Conservation (phyloP, 2,113 vertebrate genomes). For the Macquaria ambigua region DNA sequence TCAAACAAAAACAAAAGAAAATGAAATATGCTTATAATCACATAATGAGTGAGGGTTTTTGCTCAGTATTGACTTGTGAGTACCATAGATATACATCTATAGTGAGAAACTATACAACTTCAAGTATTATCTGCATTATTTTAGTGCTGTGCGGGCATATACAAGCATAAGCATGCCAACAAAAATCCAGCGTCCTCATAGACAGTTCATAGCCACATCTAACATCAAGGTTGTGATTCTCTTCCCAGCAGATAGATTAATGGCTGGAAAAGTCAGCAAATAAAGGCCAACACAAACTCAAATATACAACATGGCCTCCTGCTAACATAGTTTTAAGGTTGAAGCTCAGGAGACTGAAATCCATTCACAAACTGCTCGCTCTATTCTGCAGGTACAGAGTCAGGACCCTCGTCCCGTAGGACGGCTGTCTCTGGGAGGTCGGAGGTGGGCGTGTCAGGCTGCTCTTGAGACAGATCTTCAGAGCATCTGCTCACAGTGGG, state of each 20-base stretch:
- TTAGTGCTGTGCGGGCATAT: constrained; percentile 26
- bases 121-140: constrained; percentile 62
- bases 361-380: neutral
- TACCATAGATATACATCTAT: constrained; percentile 8
- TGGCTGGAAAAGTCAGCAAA: constrained; percentile 11
- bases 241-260: constrained; percentile 13
- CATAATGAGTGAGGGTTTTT: neutral
- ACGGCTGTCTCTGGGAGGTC: constrained; percentile 83
- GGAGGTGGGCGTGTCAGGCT: constrained; percentile 82
- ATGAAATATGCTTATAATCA: neutral
- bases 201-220: constrained; percentile 24
- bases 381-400: constrained; percentile 81
- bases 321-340: constrained; percentile 10
- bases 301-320: constrained; percentile 32
- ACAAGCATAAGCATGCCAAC: constrained; percentile 41
- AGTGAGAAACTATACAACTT: constrained; percentile 41
- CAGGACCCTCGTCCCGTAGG: constrained; percentile 83
- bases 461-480: constrained; percentile 91
- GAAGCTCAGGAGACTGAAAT: constrained; percentile 28
- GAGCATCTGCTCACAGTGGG: constrained; percentile 93
- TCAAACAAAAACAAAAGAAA: neutral
- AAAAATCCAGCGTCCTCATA: constrained; percentile 11
- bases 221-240: constrained; percentile 19
- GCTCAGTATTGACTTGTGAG: constrained; percentile 12
- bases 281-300: constrained; percentile 20